These are phyloP conservation scores for Epizoanthus illoricatus DNA, from an alignment of 92 coral and sea anemone species.

Conservation along the genomic window DNA sequence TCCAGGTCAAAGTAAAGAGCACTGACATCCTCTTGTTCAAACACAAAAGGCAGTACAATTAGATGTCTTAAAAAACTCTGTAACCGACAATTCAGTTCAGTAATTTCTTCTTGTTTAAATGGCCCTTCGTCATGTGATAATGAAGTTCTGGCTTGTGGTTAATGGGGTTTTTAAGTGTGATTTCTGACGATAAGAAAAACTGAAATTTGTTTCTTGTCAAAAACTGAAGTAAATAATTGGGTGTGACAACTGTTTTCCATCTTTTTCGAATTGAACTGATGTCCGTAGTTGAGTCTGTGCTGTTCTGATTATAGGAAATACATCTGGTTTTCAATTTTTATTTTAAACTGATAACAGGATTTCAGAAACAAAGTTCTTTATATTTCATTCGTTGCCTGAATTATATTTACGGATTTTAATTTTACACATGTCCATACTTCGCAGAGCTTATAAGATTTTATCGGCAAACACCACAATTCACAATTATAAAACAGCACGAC, in stretches of 20 bases:
- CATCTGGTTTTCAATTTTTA: too few species aligned
- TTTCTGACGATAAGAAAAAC: not conserved
- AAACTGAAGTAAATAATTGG: not conserved
- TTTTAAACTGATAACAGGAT: too few species aligned
- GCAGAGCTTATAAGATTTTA: not conserved
- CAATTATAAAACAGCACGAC: not conserved
- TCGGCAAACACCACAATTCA: not conserved
- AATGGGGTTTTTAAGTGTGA: not conserved
- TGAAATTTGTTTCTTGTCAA: constrained; percentile 1
- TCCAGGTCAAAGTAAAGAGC: too few species aligned
- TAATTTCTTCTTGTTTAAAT: not conserved
- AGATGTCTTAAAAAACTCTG: too few species aligned
- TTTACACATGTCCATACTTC: not conserved
- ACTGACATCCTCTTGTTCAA: too few species aligned
- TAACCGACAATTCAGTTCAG: not conserved
- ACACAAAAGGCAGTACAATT: too few species aligned
- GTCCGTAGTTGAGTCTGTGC: not conserved
- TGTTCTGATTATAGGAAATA: too few species aligned
- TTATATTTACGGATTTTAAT: not conserved
- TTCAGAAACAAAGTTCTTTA: too few species aligned
- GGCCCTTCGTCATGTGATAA: too few species aligned
- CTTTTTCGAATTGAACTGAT: not conserved
- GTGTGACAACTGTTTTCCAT: not conserved
- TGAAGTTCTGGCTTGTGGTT: not conserved
- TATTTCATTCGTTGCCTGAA: not conserved